Conservation (phyloP, 2,113 vertebrate species). For the Sapajus apella region DNA sequence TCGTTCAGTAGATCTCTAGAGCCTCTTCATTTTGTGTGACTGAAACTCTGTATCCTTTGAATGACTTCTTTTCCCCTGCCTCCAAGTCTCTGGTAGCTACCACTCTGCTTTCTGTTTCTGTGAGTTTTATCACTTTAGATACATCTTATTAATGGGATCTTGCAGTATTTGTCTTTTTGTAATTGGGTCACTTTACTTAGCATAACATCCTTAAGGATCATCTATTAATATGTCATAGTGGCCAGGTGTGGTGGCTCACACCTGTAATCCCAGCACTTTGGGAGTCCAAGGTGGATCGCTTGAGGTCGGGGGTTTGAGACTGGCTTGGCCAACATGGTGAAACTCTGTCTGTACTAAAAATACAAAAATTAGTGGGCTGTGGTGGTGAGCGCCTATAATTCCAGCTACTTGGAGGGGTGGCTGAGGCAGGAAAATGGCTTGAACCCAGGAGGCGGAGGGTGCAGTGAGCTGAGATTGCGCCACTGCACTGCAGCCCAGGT, state of each 20-base stretch:
- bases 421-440: not conserved
- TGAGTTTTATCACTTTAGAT: not conserved
- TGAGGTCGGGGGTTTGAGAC: not conserved
- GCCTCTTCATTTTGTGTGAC: not conserved
- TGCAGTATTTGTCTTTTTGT: not conserved
- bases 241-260: not conserved
- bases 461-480: not conserved
- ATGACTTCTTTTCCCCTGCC: not conserved
- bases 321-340: not conserved
- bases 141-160: not conserved
- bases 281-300: not conserved
- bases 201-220: not conserved
- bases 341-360: not conserved
- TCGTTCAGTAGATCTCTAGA: not conserved
- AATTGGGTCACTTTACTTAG: not conserved
- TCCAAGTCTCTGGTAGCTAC: not conserved
- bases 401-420: not conserved
- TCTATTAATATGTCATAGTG: not conserved
- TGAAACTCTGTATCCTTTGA: not conserved
- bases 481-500: not conserved
- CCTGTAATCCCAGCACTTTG: not conserved
- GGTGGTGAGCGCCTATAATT: not conserved
- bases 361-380: no score
- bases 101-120: not conserved
- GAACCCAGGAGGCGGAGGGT: not conserved